A percentile compares a stretch with the other conserved stretches of the same genome.
Conservation (phyloP, 2,113 vertebrate genomes). For the Dolichotis patagonum region DNA sequence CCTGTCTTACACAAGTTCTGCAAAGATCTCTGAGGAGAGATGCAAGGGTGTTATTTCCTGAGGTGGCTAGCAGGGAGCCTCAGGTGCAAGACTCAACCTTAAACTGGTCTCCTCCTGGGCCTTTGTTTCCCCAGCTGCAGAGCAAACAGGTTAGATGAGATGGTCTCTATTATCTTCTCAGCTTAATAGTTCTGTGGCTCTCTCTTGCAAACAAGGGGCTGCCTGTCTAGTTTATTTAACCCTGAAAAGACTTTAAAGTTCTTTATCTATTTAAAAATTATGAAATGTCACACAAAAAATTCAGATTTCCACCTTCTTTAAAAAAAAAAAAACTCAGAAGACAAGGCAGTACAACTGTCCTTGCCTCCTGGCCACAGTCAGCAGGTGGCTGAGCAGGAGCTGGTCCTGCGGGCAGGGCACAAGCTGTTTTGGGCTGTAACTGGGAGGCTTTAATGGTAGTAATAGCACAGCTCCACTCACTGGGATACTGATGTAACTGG, state of each 20-base stretch:
- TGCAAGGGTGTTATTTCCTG: neutral
- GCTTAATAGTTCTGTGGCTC: neutral
- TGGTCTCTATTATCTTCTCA: neutral
- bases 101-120: neutral
- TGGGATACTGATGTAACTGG: neutral
- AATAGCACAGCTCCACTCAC: neutral
- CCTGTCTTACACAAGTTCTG: neutral
- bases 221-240: neutral
- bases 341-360: neutral
- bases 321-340: neutral
- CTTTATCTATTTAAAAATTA: neutral
- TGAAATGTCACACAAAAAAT: neutral
- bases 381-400: neutral
- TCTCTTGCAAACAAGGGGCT: neutral
- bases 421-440: neutral
- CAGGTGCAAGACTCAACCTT: neutral
- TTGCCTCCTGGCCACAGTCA: neutral
- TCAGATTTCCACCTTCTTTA: neutral
- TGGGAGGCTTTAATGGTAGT: neutral
- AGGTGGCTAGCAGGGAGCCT: neutral
- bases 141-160: neutral
- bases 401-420: neutral
- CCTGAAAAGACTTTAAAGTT: neutral
- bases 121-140: neutral
- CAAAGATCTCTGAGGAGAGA: neutral